phyloP scores from a whole-genome alignment of 2,888 invertebrate genomes.

The Camponotus fellah region DNA sequence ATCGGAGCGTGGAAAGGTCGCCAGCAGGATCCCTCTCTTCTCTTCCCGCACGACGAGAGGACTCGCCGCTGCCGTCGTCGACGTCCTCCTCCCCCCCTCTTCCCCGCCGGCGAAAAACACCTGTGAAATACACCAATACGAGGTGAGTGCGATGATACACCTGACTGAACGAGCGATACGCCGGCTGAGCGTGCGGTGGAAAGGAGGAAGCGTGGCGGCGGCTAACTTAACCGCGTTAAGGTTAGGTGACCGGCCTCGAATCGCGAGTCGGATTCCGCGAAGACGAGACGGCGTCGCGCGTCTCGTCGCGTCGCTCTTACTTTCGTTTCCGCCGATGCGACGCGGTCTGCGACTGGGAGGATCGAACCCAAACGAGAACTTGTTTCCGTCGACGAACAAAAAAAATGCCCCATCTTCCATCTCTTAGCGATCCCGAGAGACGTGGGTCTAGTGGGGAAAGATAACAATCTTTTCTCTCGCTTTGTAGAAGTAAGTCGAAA shows the following conservation, averaged over 20 bases:
- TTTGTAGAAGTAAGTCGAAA: background rate
- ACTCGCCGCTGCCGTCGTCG: background rate
- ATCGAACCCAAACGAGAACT: background rate
- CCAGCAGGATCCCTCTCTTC: background rate
- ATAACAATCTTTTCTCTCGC: background rate
- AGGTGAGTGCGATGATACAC: slow-evolving; percentile 45
- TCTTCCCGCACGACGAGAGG: background rate
- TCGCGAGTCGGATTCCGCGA: slow-evolving; percentile 8
- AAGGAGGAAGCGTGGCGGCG: background rate
- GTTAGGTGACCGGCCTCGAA: slow-evolving; percentile 40
- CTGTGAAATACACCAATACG: slow-evolving; percentile 42
- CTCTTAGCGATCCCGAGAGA: background rate
- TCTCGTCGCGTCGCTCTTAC: slow-evolving; percentile 31
- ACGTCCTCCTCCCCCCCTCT: background rate
- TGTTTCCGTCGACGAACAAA: background rate
- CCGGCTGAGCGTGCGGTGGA: background rate
- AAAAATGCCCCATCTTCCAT: background rate
- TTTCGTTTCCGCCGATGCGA: slow-evolving; percentile 37
- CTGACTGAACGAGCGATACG: slow-evolving; percentile 12
- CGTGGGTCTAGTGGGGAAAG: background rate
- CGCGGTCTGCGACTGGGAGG: background rate
- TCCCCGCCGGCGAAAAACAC: slow-evolving; percentile 6
- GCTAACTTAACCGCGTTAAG: slow-evolving; percentile 19
- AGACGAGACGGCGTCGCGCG: background rate
- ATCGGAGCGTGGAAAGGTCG: slow-evolving; percentile 6